Evolutionary conservation across 2,113 vertebrate species (phyloP), one percentile per base, ranked within the genome.

Genomic region (Gracilinanus agilis): DNA sequence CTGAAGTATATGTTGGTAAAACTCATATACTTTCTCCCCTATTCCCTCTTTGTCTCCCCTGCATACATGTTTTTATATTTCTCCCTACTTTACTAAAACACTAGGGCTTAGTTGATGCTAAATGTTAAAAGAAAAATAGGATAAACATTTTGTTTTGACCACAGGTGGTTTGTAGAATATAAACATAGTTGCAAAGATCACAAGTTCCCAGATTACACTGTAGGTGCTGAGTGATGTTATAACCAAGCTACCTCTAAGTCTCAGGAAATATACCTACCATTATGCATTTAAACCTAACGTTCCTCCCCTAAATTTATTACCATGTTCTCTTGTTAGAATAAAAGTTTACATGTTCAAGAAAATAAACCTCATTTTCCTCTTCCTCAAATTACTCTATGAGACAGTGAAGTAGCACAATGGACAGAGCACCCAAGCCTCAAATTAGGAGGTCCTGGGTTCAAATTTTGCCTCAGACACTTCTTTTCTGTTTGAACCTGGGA

Each of bases 91-190:
- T 16, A 19, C 16, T 75, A n/a, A 3, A 75, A 16, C 61, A 75
- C 16, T 75, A 34, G 58, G 34, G 4, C 34, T n/a, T n/a, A 75
- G 12, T 44, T 94, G 61, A 54, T 91, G 7, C 0, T 53, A 53
- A 83, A 95, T 11, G 54, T 94, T 54, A 91, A 24, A 90, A 54
- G 75, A 3, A 88, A 58, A 0, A 1, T 54, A 93, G 53, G 58
- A 93, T 93, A 75, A 44, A 53, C 44, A 58, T 58, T 83, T 90
- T 91, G 3, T 24, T 88, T 95, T 94, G 54, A 27, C 5, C 27
- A 94, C 55, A 44, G 44, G 92, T 94, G 53, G 92, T 94, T 97
- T 94, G 83, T 90, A 93, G 21, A 90, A 89, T 53, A 90, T 49
- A 88, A 12, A 2, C 1, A 67, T 44, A 75, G 34, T 75, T 75